Evolutionary conservation across 1,140 invertebrate species (phyloP).

Genomic region (Drosophila mojavensis): DNA sequence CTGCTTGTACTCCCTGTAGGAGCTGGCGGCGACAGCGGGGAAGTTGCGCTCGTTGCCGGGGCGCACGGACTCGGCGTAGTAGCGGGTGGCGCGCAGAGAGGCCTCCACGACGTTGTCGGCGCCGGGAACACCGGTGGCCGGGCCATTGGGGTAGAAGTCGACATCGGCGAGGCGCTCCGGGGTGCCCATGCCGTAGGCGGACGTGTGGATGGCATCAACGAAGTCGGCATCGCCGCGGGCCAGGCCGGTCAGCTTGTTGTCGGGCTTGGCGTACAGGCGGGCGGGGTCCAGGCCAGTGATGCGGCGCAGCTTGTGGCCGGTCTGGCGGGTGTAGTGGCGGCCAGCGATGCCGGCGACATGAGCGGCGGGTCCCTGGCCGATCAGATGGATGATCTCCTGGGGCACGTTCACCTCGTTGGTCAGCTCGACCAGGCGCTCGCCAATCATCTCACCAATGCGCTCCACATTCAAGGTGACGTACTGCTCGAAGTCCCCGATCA

Average conservation of each 20-base stretch:
- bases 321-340: constrained; percentile 86
- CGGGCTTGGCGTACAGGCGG: constrained; percentile 86
- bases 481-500: constrained; percentile 62
- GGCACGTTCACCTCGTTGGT: constrained; percentile 67
- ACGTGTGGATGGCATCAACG: constrained; percentile 91
- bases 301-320: constrained; percentile 84
- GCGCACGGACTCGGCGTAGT: constrained; percentile 87
- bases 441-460: constrained; percentile 60
- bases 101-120: constrained; percentile 87
- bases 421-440: constrained; percentile 63
- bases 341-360: constrained; percentile 86
- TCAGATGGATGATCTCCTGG: constrained; percentile 75
- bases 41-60: constrained; percentile 82
- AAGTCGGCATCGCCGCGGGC: constrained; percentile 86
- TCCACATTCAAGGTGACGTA: constrained; percentile 68
- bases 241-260: constrained; percentile 85
- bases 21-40: constrained; percentile 72
- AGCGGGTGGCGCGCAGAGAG: constrained; percentile 87
- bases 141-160: constrained; percentile 92
- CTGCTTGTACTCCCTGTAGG: constrained; percentile 70
- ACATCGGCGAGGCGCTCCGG: constrained; percentile 87
- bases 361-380: constrained; percentile 73
- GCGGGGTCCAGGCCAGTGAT: constrained; percentile 90
- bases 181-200: constrained; percentile 89
- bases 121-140: constrained; percentile 83